Percentiles rank a stretch among this genome's conserved stretches.
Evolutionary conservation across 2,888 invertebrate genomes (phyloP).

Genomic region (Eupithecia subfuscata): DNA sequence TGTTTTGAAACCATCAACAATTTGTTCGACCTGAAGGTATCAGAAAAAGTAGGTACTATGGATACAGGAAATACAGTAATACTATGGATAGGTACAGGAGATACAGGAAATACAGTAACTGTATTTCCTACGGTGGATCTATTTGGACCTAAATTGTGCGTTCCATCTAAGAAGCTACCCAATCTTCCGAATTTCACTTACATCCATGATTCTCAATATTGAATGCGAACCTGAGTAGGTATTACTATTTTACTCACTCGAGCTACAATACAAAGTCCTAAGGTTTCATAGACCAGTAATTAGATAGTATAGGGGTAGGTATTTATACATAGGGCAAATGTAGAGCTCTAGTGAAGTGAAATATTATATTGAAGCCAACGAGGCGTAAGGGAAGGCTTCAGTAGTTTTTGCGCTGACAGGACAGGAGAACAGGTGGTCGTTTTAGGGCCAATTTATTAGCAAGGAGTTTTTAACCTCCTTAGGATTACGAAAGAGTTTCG

Average conservation of each 20-base stretch:
- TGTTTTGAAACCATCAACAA: no score
- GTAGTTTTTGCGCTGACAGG: slow-evolving; percentile 5
- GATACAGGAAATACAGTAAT: no score
- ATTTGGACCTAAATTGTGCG: no score
- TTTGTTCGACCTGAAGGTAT: no score
- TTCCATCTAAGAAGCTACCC: no score
- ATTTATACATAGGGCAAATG: slow-evolving; percentile 2
- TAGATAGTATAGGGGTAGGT: slow-evolving; percentile 30
- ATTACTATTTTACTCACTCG: background rate
- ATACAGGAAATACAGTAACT: no score
- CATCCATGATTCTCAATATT: no score
- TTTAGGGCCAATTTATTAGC: background rate
- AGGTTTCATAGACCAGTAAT: slow-evolving; percentile 47
- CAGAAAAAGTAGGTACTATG: no score
- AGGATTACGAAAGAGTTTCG: background rate
- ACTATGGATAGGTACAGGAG: no score
- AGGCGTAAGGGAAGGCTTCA: slow-evolving; percentile 17
- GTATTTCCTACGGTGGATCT: no score
- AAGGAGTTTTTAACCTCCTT: slow-evolving; percentile 3
- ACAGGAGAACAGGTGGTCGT: background rate
- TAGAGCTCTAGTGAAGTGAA: slow-evolving; percentile 27
- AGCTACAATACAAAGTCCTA: slow-evolving; percentile 6
- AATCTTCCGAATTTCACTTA: no score
- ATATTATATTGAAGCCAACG: slow-evolving; percentile 47
- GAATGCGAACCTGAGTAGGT: background rate